Evolutionary conservation across 2,797 vertebrate species (phyloP).

Genomic region (Sebastes hubbsi): DNA sequence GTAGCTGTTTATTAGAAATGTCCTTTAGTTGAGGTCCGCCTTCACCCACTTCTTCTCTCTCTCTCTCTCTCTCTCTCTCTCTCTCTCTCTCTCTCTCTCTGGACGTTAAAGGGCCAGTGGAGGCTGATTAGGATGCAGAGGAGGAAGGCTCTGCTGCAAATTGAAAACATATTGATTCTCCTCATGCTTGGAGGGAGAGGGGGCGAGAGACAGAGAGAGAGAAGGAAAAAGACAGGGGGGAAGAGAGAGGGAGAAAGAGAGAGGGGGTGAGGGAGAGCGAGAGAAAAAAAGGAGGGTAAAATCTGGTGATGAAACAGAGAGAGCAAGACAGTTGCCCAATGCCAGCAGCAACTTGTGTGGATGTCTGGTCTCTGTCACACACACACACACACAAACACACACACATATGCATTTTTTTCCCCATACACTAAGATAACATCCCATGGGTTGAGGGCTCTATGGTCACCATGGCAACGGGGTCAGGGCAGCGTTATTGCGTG

Average conservation of each 20-base stretch:
- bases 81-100: not conserved
- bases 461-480: conserved; percentile 60
- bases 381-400: not conserved
- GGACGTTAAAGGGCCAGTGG: conserved; percentile 70
- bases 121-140: conserved; percentile 80
- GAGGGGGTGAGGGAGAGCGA: not conserved
- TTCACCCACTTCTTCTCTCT: conserved; percentile 10
- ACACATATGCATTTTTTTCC: conserved; percentile 2
- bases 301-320: conserved; percentile 17
- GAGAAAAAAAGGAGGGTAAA: not conserved
- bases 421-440: conserved; percentile 30
- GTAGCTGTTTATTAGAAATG: conserved; percentile 24
- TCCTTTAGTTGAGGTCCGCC: conserved; percentile 34
- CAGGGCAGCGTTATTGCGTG: conserved; percentile 20
- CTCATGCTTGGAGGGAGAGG: conserved; percentile 71
- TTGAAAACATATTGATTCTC: conserved; percentile 83
- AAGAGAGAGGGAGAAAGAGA: not conserved
- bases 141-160: conserved; percentile 81
- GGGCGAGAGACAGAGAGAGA: conserved; percentile 44
- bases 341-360: conserved; percentile 30
- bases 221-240: conserved; percentile 2
- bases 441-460: conserved; percentile 16
- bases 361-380: conserved; percentile 16
- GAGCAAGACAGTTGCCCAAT: conserved; percentile 11
- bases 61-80: not conserved